phyloP scores from a whole-genome alignment of 2,888 invertebrate species.

The Pteria penguin region DNA sequence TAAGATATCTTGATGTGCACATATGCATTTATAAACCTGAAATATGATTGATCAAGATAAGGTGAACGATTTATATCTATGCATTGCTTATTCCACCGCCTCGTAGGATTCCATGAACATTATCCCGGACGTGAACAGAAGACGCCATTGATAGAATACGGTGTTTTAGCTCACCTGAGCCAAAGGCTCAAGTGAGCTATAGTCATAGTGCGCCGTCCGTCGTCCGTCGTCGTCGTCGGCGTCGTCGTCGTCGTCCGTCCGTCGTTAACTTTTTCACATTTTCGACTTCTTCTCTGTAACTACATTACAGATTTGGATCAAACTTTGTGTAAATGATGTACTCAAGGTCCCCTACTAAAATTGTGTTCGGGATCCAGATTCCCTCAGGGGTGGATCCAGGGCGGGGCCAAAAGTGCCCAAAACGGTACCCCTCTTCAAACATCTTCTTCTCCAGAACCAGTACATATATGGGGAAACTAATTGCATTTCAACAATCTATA shows the following conservation, averaged over 20 bases:
- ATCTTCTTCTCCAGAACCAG: background rate
- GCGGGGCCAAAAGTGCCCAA: background rate
- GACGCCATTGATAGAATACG: too few species aligned
- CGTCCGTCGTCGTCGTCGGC: background rate
- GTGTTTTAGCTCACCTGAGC: background rate
- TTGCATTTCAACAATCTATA: background rate
- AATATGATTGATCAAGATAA: too few species aligned
- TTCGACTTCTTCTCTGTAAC: background rate
- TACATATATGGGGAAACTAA: background rate
- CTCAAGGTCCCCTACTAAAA: background rate
- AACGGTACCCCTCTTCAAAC: background rate
- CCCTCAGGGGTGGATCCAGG: background rate
- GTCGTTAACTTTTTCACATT: background rate
- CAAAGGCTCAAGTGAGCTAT: background rate
- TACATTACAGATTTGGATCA: background rate
- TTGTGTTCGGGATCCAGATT: background rate
- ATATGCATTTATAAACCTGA: too few species aligned
- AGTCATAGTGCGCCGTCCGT: background rate
- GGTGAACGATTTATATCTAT: too few species aligned
- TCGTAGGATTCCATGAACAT: too few species aligned
- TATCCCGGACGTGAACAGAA: too few species aligned
- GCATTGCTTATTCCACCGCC: too few species aligned
- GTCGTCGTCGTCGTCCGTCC: background rate
- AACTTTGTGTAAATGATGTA: background rate
- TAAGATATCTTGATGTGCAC: too few species aligned